Conservation (phyloP, 1,140 invertebrate species). For the Halyomorpha halys region DNA sequence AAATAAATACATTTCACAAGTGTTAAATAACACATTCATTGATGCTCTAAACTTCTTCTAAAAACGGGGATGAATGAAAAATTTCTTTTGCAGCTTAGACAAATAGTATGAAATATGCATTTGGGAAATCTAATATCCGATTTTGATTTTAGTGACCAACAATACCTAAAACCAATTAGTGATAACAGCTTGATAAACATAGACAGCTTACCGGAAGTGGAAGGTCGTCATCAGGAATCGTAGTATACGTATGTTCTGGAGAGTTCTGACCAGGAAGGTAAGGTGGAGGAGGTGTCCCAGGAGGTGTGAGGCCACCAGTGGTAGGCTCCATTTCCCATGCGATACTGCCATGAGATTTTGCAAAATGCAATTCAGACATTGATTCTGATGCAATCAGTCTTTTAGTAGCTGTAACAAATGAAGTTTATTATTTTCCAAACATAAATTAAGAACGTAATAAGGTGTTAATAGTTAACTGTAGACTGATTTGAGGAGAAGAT, state of each 20-base stretch:
- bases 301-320: conserved; percentile 49
- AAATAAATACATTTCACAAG: too few species aligned
- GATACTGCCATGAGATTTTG: conserved; percentile 35
- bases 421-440: neutral
- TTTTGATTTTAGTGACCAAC: too few species aligned
- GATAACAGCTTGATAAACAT: neutral
- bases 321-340: conserved; percentile 41
- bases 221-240: conserved; percentile 28
- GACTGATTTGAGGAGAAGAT: too few species aligned
- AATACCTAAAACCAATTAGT: too few species aligned
- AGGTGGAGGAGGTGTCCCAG: conserved; percentile 76
- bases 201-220: conserved; percentile 9
- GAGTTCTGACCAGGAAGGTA: conserved; percentile 42
- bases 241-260: conserved; percentile 21
- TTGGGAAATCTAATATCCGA: too few species aligned
- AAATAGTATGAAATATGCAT: too few species aligned
- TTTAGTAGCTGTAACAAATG: conserved; percentile 34
- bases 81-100: too few species aligned
- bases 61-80: too few species aligned
- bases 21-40: too few species aligned
- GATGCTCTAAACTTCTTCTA: too few species aligned
- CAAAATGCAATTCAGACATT: conserved; percentile 44
- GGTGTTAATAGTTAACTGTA: too few species aligned
- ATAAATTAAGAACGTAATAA: too few species aligned
- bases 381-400: conserved; percentile 47